Percentiles rank a stretch among this genome's conserved stretches.
Conservation (phyloP, 2,113 vertebrate genomes). For the Epinephelus cyanopodus region DNA sequence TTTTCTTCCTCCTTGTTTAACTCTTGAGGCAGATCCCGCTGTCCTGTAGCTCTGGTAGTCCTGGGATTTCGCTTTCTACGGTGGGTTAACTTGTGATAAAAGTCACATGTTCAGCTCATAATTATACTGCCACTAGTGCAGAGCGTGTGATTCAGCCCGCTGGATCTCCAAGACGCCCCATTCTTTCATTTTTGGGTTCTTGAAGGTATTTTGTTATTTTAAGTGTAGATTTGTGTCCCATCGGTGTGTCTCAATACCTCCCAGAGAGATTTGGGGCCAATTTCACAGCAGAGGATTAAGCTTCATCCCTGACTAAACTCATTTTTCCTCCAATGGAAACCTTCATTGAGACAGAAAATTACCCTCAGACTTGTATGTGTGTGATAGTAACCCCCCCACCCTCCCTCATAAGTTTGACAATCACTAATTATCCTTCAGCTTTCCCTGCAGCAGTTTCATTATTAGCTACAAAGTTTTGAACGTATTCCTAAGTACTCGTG, state of each 20-base stretch:
- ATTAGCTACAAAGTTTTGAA: slow-evolving; percentile 17
- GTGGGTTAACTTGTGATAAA: slow-evolving; percentile 27
- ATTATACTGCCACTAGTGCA: slow-evolving; percentile 36
- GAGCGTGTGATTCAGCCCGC: not conserved
- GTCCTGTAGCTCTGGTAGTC: not conserved
- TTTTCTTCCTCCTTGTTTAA: not conserved
- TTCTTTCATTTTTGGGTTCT: slow-evolving; percentile 9
- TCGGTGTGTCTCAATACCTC: slow-evolving; percentile 49
- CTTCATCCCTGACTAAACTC: slow-evolving; percentile 57
- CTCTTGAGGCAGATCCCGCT: not conserved
- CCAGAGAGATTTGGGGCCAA: slow-evolving; percentile 53
- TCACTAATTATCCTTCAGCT: slow-evolving; percentile 48
- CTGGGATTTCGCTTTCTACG: not conserved
- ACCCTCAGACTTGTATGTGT: slow-evolving; percentile 36
- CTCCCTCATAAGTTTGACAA: slow-evolving; percentile 44
- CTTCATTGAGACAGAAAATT: slow-evolving; percentile 62
- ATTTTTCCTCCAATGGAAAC: slow-evolving; percentile 38
- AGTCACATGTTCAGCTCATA: slow-evolving; percentile 37
- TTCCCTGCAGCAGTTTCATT: slow-evolving; percentile 23
- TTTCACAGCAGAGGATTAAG: slow-evolving; percentile 65
- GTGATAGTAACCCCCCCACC: slow-evolving; percentile 3
- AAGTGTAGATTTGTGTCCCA: slow-evolving; percentile 54
- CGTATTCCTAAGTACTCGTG: not conserved
- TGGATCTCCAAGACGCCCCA: slow-evolving; percentile 10
- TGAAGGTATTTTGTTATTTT: slow-evolving; percentile 49